Evolutionary conservation across 2,888 invertebrate genomes (phyloP).

Genomic region (Dusona sp.): DNA sequence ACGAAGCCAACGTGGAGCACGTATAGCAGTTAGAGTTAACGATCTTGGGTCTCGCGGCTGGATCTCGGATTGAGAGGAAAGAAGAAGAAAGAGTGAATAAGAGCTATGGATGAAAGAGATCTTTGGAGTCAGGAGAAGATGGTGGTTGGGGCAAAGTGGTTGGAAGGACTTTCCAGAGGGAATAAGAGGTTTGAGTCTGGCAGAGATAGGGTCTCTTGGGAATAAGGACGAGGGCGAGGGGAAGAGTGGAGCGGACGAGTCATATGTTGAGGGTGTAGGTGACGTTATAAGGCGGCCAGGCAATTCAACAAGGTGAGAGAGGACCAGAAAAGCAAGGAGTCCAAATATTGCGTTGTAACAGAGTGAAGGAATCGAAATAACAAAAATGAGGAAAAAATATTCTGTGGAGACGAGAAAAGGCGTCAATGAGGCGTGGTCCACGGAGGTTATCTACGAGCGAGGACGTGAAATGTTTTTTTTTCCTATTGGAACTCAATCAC

Average conservation of each 20-base stretch:
- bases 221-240: background rate
- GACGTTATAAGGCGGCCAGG: background rate
- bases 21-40: conserved; percentile 31
- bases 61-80: conserved; percentile 3
- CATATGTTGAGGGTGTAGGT: background rate
- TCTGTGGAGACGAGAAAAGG: conserved; percentile 20
- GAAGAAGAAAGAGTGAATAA: background rate
- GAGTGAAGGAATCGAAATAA: background rate
- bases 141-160: background rate
- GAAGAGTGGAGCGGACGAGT: background rate
- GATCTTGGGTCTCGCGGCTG: conserved; percentile 22
- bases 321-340: background rate
- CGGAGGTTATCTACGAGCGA: background rate
- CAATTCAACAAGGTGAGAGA: background rate
- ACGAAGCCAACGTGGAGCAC: conserved; percentile 42
- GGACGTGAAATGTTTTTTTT: conserved; percentile 9
- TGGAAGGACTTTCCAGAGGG: background rate
- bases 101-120: background rate
- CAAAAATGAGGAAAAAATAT: conserved; percentile 34
- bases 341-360: background rate
- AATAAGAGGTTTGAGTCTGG: background rate
- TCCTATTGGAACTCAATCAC: no score
- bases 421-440: conserved; percentile 65
- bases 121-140: background rate
- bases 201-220: background rate